Base-by-base conservation (phyloP, 2,797 vertebrate species). In the Coendou prehensilis region DNA sequence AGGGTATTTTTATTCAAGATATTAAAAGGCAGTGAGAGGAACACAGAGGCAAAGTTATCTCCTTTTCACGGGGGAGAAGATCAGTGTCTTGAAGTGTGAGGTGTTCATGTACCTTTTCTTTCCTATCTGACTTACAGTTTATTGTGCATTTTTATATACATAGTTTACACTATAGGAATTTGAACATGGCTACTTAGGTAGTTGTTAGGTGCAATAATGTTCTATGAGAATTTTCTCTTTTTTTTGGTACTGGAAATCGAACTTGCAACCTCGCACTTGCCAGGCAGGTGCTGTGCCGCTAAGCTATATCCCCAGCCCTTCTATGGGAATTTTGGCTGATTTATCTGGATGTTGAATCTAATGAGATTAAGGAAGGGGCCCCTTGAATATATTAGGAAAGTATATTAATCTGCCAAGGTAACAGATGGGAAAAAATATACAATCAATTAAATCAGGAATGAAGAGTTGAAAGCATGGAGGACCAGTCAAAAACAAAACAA, bases 401-500 rank as follows among this genome's bases (percentile, higher is more conserved):
- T 13, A 90, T 67, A 33, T 90, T 80, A 63, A 45, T 78, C 5
- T 86, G 80, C 59, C 64, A 83, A 54, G 87, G 26, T 2, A 41
- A 7, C 64, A 91, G 28, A 1, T 57, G 37, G 28, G 37, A 41
- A 92, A 30, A 95, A 88, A 86, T 13, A 15, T 20, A 15, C 26
- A 52, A 89, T 9, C 23, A 45, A 89, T 69, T 82, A 89, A 79
- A 14, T 89, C 41, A 89, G 14, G 1, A 96, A 76, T 80, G 15
- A 83, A 91, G n/a, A 92, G 4, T 85, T 79, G 50, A 95, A 93
- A 89, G 9, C 18, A 78, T n/a, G 41, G 52, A 5, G 82, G 17
- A 87, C 4, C 56, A 75, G 18, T 63, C 26, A 54, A 92, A 92
- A 96, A 61, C 20, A 81, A 91, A 69, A n/a, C 9, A 52, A 95